phyloP scores from a whole-genome alignment of 2,113 vertebrate genomes.

The Bucco capensis region DNA sequence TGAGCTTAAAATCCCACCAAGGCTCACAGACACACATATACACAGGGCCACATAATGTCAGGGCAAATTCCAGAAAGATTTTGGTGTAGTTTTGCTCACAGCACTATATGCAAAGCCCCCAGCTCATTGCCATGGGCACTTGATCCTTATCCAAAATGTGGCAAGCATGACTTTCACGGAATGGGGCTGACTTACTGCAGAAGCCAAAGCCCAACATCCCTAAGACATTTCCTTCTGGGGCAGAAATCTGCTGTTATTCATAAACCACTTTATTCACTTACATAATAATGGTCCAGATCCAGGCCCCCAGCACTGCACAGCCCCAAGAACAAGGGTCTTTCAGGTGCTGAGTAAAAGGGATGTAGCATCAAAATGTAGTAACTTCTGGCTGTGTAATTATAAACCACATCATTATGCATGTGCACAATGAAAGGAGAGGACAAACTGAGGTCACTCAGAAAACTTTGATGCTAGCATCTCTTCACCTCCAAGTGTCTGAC shows the following conservation, averaged over 20 bases:
- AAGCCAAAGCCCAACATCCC: not conserved
- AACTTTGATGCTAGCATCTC: not conserved
- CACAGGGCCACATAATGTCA: not conserved
- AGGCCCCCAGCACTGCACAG: not conserved
- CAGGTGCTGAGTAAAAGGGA: not conserved
- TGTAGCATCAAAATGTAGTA: not conserved
- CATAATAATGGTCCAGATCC: not conserved
- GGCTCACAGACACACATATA: not conserved
- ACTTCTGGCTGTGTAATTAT: not conserved
- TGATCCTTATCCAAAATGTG: not conserved
- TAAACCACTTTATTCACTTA: not conserved
- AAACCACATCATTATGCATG: slow-evolving; percentile 20
- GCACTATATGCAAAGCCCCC: not conserved
- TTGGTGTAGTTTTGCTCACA: not conserved
- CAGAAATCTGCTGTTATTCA: not conserved
- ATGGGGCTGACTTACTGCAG: not conserved
- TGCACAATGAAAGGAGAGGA: not conserved
- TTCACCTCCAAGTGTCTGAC: slow-evolving; percentile 31
- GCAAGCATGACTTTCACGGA: not conserved
- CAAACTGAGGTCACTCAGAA: slow-evolving; percentile 17
- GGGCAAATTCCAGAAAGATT: not conserved
- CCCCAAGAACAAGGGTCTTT: not conserved
- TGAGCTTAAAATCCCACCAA: not conserved
- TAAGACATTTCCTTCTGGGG: not conserved
- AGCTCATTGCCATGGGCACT: not conserved